phyloP scores from a whole-genome alignment of 2,797 vertebrate species.

The Ataeniobius toweri region DNA sequence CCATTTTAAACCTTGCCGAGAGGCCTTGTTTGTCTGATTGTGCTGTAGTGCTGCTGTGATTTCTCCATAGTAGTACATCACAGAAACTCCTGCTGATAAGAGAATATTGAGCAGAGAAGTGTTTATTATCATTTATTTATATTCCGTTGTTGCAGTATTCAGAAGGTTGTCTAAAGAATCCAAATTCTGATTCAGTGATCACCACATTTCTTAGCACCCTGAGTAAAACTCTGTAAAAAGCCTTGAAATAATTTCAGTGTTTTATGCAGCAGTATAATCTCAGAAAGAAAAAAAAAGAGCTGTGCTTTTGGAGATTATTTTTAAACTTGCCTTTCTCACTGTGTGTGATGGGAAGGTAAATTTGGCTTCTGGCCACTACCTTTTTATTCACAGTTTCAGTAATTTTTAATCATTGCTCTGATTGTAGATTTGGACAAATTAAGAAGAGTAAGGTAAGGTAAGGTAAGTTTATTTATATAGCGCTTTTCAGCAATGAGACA shows the following conservation, averaged over 20 bases:
- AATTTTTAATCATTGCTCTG: neutral
- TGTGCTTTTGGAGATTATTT: neutral
- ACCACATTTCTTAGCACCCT: neutral
- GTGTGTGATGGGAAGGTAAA: neutral
- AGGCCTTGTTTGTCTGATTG: neutral
- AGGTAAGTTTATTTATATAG: too few relatives aligned
- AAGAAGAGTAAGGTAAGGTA: too few relatives aligned
- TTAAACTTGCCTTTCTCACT: neutral
- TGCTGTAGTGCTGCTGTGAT: neutral
- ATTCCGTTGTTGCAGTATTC: neutral
- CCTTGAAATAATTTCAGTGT: neutral
- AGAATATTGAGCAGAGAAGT: neutral
- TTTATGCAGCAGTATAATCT: neutral
- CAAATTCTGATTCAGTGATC: neutral
- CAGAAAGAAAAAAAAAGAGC: neutral
- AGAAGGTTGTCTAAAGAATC: neutral
- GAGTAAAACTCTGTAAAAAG: neutral
- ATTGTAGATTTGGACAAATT: neutral
- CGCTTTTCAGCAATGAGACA: too few relatives aligned
- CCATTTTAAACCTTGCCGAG: neutral
- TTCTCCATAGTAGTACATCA: neutral
- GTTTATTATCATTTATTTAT: neutral
- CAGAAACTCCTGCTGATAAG: conserved; percentile 5
- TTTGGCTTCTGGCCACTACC: neutral
- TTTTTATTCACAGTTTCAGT: neutral